Evolutionary conservation across 2,113 vertebrate genomes (phyloP).

Genomic region (Falcunculus frontatus): DNA sequence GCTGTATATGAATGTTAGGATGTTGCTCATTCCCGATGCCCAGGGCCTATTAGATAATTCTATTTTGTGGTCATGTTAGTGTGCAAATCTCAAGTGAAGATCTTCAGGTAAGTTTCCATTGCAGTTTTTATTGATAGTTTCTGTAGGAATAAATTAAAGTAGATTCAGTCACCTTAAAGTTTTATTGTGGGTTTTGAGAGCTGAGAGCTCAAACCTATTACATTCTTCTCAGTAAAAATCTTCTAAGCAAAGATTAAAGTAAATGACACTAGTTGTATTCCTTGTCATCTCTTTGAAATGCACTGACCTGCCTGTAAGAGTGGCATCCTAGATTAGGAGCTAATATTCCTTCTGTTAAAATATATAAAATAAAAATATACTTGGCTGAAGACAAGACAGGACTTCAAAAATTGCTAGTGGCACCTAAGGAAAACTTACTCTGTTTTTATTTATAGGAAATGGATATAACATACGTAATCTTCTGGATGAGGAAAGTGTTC

Average conservation of each 20-base stretch:
- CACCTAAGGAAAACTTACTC: background rate
- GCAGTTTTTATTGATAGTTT: background rate
- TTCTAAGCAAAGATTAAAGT: background rate
- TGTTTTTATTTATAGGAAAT: constrained; percentile 71
- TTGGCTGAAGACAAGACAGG: background rate
- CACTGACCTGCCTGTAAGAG: background rate
- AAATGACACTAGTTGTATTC: background rate
- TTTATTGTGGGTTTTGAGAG: background rate
- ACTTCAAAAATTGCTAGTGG: background rate
- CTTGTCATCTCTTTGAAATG: background rate
- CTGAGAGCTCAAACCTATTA: background rate
- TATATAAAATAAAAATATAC: background rate
- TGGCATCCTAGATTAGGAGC: background rate
- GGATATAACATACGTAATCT: constrained; percentile 75
- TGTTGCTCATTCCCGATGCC: background rate
- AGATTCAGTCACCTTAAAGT: background rate
- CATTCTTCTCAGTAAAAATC: background rate
- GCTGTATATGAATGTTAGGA: background rate
- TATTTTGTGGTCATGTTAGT: background rate
- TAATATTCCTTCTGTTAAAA: background rate
- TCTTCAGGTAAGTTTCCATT: background rate
- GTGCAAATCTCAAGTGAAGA: background rate
- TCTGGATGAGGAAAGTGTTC: constrained; percentile 66
- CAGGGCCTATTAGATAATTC: background rate
- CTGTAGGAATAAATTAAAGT: background rate